These are phyloP conservation scores for Synodontis membranacea DNA, from an alignment of 2,113 vertebrate species.

Conservation along the genomic window DNA sequence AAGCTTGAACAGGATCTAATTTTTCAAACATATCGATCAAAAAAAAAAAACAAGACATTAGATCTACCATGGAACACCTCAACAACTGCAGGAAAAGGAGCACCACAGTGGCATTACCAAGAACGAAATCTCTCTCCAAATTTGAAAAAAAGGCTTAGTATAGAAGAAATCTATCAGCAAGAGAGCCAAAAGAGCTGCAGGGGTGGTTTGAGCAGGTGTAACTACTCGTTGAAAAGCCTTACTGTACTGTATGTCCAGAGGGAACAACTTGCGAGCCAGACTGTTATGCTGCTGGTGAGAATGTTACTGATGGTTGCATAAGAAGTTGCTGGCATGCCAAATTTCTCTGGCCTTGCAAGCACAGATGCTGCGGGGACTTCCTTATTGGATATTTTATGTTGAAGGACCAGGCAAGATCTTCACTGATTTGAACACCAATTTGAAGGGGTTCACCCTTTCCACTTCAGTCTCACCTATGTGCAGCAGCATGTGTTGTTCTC, in stretches of 20 bases:
- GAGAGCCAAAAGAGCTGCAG: not conserved
- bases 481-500: too few species aligned
- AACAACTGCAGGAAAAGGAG: not conserved
- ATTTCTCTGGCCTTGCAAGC: not conserved
- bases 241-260: not conserved
- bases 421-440: not conserved
- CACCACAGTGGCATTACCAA: not conserved
- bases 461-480: not conserved
- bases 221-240: not conserved
- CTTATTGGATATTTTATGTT: not conserved
- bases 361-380: not conserved
- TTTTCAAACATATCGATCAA: not conserved
- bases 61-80: too few species aligned
- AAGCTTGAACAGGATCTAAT: not conserved
- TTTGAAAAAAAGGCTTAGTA: not conserved
- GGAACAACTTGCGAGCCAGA: not conserved
- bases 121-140: not conserved
- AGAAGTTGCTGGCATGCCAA: not conserved
- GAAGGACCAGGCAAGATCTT: not conserved
- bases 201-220: not conserved
- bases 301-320: too few species aligned
- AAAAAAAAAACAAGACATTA: not conserved
- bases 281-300: not conserved
- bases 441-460: not conserved
- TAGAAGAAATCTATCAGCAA: not conserved